Evolutionary conservation across 1,140 invertebrate species (phyloP), one percentile per base, ranked within the genome.

Genomic region (Micrasema longulum): DNA sequence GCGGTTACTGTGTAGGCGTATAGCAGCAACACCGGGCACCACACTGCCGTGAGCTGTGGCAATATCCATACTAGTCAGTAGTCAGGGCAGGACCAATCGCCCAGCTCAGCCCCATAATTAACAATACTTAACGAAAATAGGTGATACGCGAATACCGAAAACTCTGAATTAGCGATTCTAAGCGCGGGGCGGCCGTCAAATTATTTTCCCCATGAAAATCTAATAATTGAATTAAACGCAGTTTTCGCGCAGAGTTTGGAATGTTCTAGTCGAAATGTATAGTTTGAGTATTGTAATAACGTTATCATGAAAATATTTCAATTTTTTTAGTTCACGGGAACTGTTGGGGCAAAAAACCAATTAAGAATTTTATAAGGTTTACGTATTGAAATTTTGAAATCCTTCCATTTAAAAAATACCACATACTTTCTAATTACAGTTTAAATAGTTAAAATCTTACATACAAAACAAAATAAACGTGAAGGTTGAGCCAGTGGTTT

Each of bases 51-150:
- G 62, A 26, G 62, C n/a, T 20, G 43, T 10, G 62, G 43, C 23
- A 64, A 64, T 64, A 64, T 64, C 62, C 62, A 48, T 45, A 10
- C 36, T 14, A 12, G 35, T 16, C 38, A 22, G 57, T 14, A 12
- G 35, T 16, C 38, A 22, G 57, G 57, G 52, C 23, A 26, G 26
- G 16, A 18, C 36, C 18, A 35, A 35, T 16, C 53, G 53, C 35
- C 35, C 35, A 23, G 26, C 43, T 14, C 65, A 41, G 50, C 38
- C 36, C 53, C 14, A 23, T 48, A 69, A 69, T 69, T 60, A 69
- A 69, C 55, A 69, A 45, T 69, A 69, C 67, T 69, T 69, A 60
- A 18, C 52, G 12, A 48, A 68, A 69, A 52, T 36, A 47, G 60
- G 65, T 69, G 66, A 69, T 69, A 69, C 66, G 52, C 2, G 47